Base-by-base conservation (phyloP, 2,113 vertebrate genomes). In the Menura novaehollandiae region DNA sequence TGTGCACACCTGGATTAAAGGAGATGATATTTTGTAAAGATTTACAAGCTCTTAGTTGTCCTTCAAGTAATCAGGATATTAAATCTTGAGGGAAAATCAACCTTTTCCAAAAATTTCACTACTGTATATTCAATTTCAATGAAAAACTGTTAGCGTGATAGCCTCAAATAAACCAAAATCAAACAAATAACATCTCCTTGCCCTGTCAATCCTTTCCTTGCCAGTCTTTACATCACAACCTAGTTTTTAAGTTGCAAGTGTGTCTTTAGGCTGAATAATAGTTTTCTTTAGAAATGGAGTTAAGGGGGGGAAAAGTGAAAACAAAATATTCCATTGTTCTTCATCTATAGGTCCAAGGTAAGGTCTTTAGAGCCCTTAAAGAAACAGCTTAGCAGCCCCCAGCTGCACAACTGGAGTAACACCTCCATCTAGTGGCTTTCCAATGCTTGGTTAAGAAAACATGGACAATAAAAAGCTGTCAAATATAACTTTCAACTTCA, bases 381-480 rank as follows among this genome's bases (percentile, higher is more conserved):
- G 28, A 58, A 87, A 41, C 22, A 32, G 22, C 33, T 85, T 15
- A 35, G 41, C 32, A 64, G 39, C 20, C 67, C 68, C 14, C 10
- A 67, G n/a, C 46, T n/a, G 27, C 71, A 83, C 51, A 72, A 39
- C 11, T 35, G 78, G 95, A 81, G 53, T 39, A 94, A 93, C 75
- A 95, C 28, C 93, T 59, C 96, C 97, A 96, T 74, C 97, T 97
- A 93, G 95, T 95, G 97, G 96, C 12, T 66, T 59, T 33, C 33
- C 28, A 84, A 66, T 1, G 4, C 33, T 62, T 1, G 0, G 3
- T 74, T 59, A 80, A 55, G 44, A 68, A 76, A 47, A 23, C 1
- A 1, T 0, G 5, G 35, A 56, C 72, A 93, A 72, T 23, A 63
- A 49, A 83, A 73, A n/a, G 35, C 28, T 74, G 47, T 8, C 52